phyloP scores from a whole-genome alignment of 2,113 vertebrate species.

The Ctenodactylus gundi region DNA sequence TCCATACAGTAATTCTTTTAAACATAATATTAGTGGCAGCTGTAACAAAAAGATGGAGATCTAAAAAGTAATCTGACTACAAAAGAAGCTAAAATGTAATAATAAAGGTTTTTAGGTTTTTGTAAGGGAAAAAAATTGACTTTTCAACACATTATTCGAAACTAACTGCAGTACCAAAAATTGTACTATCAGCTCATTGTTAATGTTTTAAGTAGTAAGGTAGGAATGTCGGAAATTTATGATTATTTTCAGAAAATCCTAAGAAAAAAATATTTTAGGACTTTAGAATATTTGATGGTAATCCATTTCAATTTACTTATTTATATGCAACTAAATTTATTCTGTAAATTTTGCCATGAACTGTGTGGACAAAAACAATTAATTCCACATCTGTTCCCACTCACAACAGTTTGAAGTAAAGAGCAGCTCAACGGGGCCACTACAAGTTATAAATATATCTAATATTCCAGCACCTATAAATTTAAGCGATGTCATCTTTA shows the following conservation, averaged over 20 bases:
- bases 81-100: not conserved
- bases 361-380: not conserved
- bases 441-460: not conserved
- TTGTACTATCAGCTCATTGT: not conserved
- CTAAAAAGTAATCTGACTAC: not conserved
- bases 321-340: not conserved
- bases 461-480: not conserved
- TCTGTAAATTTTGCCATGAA: slow-evolving; percentile 11
- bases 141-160: not conserved
- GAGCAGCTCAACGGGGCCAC: not conserved
- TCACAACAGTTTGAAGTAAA: not conserved
- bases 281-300: not conserved
- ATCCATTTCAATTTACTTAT: not conserved
- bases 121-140: not conserved
- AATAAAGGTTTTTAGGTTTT: not conserved
- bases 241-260: not conserved
- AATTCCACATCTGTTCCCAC: not conserved
- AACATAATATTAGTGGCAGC: slow-evolving; percentile 4
- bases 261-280: not conserved
- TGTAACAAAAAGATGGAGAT: slow-evolving; percentile 4
- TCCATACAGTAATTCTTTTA: not conserved
- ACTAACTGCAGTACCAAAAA: not conserved
- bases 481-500: slow-evolving; percentile 25
- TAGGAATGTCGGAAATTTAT: not conserved
- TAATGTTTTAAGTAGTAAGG: not conserved